Base-by-base conservation (phyloP, 2,113 vertebrate genomes). In the Phrynosoma platyrhinos region DNA sequence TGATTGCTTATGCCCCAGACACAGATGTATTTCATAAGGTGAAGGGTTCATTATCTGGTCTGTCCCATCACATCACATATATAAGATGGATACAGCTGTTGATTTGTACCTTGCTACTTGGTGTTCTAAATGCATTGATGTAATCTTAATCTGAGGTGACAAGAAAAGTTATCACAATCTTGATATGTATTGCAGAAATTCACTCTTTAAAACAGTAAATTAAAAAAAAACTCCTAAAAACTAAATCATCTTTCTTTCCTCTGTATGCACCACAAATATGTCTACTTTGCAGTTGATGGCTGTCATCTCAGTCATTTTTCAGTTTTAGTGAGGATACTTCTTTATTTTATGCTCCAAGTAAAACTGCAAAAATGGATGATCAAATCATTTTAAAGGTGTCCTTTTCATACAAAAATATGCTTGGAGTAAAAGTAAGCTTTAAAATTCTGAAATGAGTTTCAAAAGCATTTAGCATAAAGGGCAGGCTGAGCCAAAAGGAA, bases 81-180 rank as follows among this genome's bases (percentile, higher is more conserved):
- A 30, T 82, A 27, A 82, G 14, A 47, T 42, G 64, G 25, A 30
- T 40, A 47, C 5, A 27, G 16, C 77, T 69, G 13, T 30, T 82
- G 81, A 82, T 82, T 69, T 82, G 64, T 69, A 82, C 40, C 40
- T 82, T 52, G 64, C 25, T 53, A 20, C 7, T 71, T n/a, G 40
- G 42, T 52, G 32, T 42, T 66, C 9, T 42, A 27, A 68, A 53
- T 42, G 16, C 9, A n/a, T 23, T 21, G 42, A n/a, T 7, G 40
- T 52, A 30, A 14, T 42, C 81, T 52, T 69, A 52, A 83, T 69
- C 82, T 83, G 66, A 83, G 42, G 52, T 69, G 66, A 83, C 82
- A 83, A 83, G 82, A 83, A 71, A 71, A 52, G 66, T 83, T n/a
- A 83, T 83, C 80, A 82, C 80, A 83, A 52, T 71, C 10, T n/a